Conservation (phyloP, 2,113 vertebrate species). For the Ammospiza nelsoni region DNA sequence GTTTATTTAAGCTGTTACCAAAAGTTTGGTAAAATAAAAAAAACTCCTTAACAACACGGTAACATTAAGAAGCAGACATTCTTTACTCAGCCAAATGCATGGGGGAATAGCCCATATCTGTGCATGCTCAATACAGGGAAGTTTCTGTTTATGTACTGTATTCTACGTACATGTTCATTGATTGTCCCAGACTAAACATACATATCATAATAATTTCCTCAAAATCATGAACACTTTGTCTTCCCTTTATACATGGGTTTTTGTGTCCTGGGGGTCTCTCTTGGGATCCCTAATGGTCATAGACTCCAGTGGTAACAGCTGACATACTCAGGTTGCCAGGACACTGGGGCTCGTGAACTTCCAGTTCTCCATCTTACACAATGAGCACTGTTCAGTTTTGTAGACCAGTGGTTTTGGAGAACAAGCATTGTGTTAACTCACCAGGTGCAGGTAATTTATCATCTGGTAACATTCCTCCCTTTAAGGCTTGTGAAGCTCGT, state of each 20-base stretch:
- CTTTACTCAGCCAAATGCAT: neutral
- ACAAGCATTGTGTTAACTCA: neutral
- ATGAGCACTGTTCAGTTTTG: neutral
- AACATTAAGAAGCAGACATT: neutral
- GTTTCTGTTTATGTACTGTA: neutral
- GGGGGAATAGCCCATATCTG: neutral
- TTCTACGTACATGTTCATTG: too few species aligned
- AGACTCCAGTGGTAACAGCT: neutral
- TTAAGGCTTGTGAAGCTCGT: neutral
- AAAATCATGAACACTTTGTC: neutral
- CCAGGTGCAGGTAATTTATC: neutral
- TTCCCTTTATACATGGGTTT: neutral
- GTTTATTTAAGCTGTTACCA: neutral
- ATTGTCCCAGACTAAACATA: too few species aligned
- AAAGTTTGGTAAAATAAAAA: neutral
- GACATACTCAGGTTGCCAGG: rapidly evolving
- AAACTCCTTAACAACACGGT: neutral
- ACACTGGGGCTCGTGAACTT: neutral
- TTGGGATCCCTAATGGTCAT: neutral
- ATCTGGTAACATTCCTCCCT: neutral
- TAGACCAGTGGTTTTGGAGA: neutral
- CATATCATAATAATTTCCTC: neutral
- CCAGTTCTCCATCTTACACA: neutral
- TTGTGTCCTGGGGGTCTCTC: neutral
- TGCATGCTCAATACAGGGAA: too few species aligned